Evolutionary conservation across 2,113 vertebrate species (phyloP), one percentile per base, ranked within the genome.

Genomic region (Laticauda laticaudata): DNA sequence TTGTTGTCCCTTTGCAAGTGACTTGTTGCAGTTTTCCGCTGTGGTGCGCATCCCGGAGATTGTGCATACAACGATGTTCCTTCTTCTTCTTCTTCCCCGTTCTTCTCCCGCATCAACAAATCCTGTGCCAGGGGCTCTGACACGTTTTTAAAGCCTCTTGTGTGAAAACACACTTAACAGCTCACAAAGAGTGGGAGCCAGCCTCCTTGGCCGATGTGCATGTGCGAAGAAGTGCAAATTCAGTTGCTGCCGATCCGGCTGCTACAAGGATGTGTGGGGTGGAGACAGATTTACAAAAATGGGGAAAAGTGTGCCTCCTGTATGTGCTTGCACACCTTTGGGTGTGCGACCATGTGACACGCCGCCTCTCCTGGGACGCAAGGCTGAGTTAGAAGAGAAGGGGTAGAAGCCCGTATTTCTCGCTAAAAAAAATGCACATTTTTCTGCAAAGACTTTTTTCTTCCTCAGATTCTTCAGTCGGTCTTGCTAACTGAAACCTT

Each of bases 161-260:
- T 39, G 57, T 92, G 87, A 92, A 92, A 92, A 89, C 61, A 24
- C 91, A 75, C 89, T 53, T 88, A 92, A 56, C 91, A 92, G 61
- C 53, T 92, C 39, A 5, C 26, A 89, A 75, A 15, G 92, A 57
- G 87, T 34, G 87, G 21, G 87, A 92, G 87, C 43, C 85, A 51
- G 91, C 34, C 10, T 45, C 9, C 26, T 11, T 14, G 7, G 48
- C 29, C 5, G 29, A 5, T 14, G 7, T 53, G 26, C 18, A 34
- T 87, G 51, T 53, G 26, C 8, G 5, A 26, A 87, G 24, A 88
- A 39, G 87, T 45, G 91, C 14, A 43, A 89, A 88, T 64, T 29
- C 48, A 55, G 57, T 88, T 29, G 18, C n/a, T 4, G 18, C n/a
- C 57, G 34, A 88, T 69, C 59, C 34, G 10, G n/a, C 29, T n/a